phyloP scores from a whole-genome alignment of 2,113 vertebrate genomes.

The Laticauda colubrina region DNA sequence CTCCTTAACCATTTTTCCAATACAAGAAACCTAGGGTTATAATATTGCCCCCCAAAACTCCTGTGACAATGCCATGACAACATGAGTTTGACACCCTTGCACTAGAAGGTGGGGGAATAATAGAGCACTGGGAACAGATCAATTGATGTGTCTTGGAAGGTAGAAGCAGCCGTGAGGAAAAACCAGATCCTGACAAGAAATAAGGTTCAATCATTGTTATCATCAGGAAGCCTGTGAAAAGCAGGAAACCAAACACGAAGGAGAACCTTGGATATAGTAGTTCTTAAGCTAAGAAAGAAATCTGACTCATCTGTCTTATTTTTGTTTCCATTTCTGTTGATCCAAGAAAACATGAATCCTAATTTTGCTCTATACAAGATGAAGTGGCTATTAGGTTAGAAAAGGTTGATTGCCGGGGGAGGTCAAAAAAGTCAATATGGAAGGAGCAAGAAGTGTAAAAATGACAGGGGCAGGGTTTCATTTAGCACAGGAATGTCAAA shows the following conservation, averaged over 20 bases:
- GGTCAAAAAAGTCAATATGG: not conserved
- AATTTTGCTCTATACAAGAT: not conserved
- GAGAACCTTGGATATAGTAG: not conserved
- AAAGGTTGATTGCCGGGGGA: not conserved
- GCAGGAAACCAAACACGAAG: not conserved
- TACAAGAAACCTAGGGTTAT: not conserved
- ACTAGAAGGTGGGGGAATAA: not conserved
- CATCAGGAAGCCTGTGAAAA: not conserved
- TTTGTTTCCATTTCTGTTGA: not conserved
- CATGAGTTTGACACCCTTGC: too few relatives aligned
- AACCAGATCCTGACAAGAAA: not conserved
- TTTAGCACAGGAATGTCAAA: not conserved
- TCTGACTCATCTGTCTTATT: not conserved
- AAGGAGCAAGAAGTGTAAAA: not conserved
- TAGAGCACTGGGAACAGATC: not conserved
- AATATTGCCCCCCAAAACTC: not conserved
- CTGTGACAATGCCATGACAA: not conserved
- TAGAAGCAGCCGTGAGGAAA: not conserved
- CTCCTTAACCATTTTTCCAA: not conserved
- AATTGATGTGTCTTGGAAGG: not conserved
- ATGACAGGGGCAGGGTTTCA: not conserved
- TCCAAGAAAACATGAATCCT: not conserved
- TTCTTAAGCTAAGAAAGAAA: not conserved
- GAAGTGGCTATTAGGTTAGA: not conserved
- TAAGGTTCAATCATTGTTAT: not conserved